phyloP scores from a whole-genome alignment of 2,888 invertebrate genomes.

The Oxystoma pomonae region DNA sequence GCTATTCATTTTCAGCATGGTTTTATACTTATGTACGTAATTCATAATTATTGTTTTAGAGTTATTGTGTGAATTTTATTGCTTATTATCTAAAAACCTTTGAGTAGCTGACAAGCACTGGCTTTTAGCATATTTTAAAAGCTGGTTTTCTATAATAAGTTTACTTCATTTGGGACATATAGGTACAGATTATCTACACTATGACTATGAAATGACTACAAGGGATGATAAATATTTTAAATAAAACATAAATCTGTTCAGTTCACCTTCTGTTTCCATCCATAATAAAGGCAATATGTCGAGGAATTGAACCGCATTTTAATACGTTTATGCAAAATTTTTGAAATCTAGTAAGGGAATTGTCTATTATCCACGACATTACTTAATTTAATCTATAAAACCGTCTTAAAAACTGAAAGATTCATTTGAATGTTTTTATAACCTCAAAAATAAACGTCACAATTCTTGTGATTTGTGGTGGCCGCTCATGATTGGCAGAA shows the following conservation, averaged over 20 bases:
- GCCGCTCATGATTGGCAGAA: not conserved
- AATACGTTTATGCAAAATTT: slow-evolving; percentile 68
- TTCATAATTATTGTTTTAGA: too few relatives aligned
- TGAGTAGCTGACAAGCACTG: too few relatives aligned
- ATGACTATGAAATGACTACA: too few relatives aligned
- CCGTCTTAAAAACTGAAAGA: not conserved
- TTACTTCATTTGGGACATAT: too few relatives aligned
- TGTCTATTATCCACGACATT: slow-evolving; percentile 78
- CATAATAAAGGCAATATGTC: slow-evolving; percentile 97
- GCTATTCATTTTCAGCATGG: too few relatives aligned
- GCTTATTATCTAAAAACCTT: too few relatives aligned
- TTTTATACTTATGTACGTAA: too few relatives aligned
- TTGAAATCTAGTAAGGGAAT: slow-evolving; percentile 71
- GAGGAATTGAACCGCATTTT: slow-evolving; percentile 78
- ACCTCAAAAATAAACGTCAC: not conserved
- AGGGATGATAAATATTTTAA: too few relatives aligned
- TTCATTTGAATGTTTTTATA: not conserved
- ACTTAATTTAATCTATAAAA: slow-evolving; percentile 13
- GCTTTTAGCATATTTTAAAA: too few relatives aligned
- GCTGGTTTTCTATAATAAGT: too few relatives aligned
- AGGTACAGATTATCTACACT: too few relatives aligned
- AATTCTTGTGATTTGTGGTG: not conserved
- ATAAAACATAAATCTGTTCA: slow-evolving; percentile 70
- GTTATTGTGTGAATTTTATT: too few relatives aligned
- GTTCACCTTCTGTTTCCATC: slow-evolving; percentile 97